Base-by-base conservation (phyloP, 2,888 invertebrate species). In the Callyntrura sp. region DNA sequence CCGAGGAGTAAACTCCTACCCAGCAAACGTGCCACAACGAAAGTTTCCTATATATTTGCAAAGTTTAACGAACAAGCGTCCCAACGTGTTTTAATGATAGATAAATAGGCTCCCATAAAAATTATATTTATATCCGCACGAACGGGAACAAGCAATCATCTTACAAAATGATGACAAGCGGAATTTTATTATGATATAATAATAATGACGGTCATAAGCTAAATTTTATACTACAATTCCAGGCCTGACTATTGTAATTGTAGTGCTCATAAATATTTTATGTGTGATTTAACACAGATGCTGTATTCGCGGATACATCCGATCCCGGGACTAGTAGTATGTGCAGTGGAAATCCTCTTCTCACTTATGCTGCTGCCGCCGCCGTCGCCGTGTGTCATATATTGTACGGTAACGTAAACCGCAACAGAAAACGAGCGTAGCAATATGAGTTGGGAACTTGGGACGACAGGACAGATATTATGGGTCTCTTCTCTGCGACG, bases 221-320 rank as follows among this genome's bases (percentile, higher is more conserved):
- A 35, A 85, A 85, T 85, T 90, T 81, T 76, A 81, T 81, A 81
- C 73, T 82, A 35, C 60, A 81, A 43, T 81, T 87, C 73, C 60
- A 60, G 25, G 57, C 28, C 48, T 83, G 11, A 9, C 17, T 65
- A n/a, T n/a, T n/a, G n/a, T n/a, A n/a, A 65, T 20, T 78, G 60
- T 55, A 62, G 28, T 48, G 48, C 76, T 85, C 90, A 90, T 90
- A 90, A 90, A 90, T 90, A 90, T 90, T 90, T 90, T 86, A 90
- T 90, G 62, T 90, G 85, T 90, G 90, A 86, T 90, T 90, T 90
- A 76, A 73, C 82, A 28, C 90, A 90, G 90, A 90, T 86, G 90
- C 43, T 90, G 70, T 20, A 28, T 25, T 23, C 48, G 17, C 4
- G 2, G 20, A 11, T 48, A 20, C 73, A 48, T 12, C 28, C 11